A percentile compares a stretch with the other conserved stretches of the same genome.
Conservation (phyloP, 2,888 invertebrate genomes). For the Pomacea canaliculata region DNA sequence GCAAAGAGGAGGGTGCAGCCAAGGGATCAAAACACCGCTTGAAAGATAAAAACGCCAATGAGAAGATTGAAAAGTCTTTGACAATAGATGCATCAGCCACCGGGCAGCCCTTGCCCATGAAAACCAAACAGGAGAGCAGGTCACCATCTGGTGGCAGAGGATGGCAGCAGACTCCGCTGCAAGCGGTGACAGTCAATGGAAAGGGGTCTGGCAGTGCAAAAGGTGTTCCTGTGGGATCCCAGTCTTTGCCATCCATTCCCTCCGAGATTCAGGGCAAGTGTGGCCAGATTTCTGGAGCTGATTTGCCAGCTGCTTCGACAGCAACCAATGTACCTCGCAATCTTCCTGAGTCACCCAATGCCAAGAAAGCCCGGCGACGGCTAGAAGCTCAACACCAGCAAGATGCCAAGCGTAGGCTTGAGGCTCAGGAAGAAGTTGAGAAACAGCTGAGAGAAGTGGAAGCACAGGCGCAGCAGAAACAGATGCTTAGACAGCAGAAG, state of each 20-base stretch:
- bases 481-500: constrained; percentile 19
- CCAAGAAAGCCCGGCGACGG: constrained; percentile 34
- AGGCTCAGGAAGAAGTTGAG: constrained; percentile 31
- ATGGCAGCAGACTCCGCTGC: background rate
- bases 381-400: constrained; percentile 33
- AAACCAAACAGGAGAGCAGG: background rate
- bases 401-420: constrained; percentile 33
- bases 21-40: constrained; percentile 30
- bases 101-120: background rate
- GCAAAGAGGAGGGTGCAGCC: constrained; percentile 5
- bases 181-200: constrained; percentile 5
- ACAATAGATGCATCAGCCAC: background rate
- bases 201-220: background rate
- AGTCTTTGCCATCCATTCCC: background rate
- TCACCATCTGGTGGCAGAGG: too few relatives aligned
- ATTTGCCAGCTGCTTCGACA: background rate
- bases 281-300: background rate
- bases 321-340: background rate
- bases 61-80: constrained; percentile 29
- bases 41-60: constrained; percentile 36
- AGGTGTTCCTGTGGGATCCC: background rate
- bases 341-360: constrained; percentile 20
- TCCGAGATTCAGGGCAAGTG: background rate
- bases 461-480: constrained; percentile 26
- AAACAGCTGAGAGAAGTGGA: constrained; percentile 33